Conservation (phyloP, 2,797 vertebrate genomes). For the Pangasius mekongensis region DNA sequence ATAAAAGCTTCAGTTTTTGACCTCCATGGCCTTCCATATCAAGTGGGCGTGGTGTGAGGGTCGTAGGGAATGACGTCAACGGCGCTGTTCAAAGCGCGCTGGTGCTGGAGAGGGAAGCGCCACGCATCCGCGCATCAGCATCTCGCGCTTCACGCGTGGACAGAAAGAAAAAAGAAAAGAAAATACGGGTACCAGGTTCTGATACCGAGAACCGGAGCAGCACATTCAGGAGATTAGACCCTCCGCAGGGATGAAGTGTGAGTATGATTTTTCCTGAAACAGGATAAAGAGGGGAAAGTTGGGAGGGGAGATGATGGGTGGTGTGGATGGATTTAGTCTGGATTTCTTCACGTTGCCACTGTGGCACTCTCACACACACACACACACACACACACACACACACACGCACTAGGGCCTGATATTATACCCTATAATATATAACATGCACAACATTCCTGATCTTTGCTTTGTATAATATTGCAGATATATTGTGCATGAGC, state of each 20-base stretch:
- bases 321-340: conserved; percentile 7
- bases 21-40: background rate
- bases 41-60: conserved; percentile 69
- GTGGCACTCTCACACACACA: background rate
- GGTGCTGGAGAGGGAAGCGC: conserved; percentile 74
- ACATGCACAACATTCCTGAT: background rate
- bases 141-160: background rate
- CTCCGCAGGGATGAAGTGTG: conserved; percentile 22
- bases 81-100: conserved; percentile 76
- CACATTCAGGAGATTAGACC: background rate
- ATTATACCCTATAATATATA: background rate
- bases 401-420: background rate
- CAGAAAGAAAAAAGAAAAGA: background rate
- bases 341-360: conserved; percentile 27
- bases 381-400: conserved; percentile 21
- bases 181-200: conserved; percentile 8
- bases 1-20: background rate
- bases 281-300: conserved; percentile 29
- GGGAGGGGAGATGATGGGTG: background rate
- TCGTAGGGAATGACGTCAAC: conserved; percentile 71
- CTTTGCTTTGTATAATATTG: background rate
- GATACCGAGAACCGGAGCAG: conserved; percentile 4
- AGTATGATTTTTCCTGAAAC: conserved; percentile 34
- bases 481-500: background rate
- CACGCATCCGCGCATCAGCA: background rate